Conservation (phyloP, 2,888 invertebrate species). For the Chrysopilus asiliformis region DNA sequence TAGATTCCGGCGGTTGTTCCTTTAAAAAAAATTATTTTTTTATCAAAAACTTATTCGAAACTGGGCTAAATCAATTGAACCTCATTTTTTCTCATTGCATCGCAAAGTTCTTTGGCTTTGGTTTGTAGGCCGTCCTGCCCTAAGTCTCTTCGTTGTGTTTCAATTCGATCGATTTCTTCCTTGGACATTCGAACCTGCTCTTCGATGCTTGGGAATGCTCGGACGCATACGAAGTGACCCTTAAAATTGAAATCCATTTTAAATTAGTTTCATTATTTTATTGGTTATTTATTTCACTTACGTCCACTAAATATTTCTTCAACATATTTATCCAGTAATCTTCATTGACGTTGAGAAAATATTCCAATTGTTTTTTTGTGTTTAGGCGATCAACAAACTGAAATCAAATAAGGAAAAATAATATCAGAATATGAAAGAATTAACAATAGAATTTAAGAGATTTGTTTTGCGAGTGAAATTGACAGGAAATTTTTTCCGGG, state of each 20-base stretch:
- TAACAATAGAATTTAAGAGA: too few relatives aligned
- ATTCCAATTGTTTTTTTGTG: conserved; percentile 46
- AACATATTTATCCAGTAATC: conserved; percentile 62
- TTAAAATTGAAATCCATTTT: conserved; percentile 3
- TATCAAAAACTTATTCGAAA: too few relatives aligned
- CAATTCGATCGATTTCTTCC: conserved; percentile 58
- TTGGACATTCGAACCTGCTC: conserved; percentile 52
- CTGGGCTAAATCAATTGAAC: conserved; percentile 37
- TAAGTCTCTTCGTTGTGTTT: conserved; percentile 47
- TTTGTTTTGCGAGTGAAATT: too few relatives aligned
- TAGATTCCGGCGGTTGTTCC: conserved; percentile 54
- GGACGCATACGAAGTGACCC: conserved; percentile 13
- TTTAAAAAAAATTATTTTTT: conserved; percentile 33
- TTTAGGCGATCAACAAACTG: conserved; percentile 58
- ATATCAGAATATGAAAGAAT: too few relatives aligned
- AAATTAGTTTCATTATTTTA: conserved; percentile 1
- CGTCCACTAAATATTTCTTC: conserved; percentile 39
- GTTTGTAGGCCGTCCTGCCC: conserved; percentile 54
- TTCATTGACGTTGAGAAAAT: conserved; percentile 45
- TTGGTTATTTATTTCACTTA: conserved; percentile 4
- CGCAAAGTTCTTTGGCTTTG: conserved; percentile 46
- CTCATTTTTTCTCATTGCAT: conserved; percentile 65
- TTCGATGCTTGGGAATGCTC: conserved; percentile 47
- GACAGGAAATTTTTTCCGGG: too few relatives aligned
- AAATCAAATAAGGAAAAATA: conserved; percentile 13